Conservation (phyloP, 1,140 invertebrate genomes). For the Maconellicoccus hirsutus region DNA sequence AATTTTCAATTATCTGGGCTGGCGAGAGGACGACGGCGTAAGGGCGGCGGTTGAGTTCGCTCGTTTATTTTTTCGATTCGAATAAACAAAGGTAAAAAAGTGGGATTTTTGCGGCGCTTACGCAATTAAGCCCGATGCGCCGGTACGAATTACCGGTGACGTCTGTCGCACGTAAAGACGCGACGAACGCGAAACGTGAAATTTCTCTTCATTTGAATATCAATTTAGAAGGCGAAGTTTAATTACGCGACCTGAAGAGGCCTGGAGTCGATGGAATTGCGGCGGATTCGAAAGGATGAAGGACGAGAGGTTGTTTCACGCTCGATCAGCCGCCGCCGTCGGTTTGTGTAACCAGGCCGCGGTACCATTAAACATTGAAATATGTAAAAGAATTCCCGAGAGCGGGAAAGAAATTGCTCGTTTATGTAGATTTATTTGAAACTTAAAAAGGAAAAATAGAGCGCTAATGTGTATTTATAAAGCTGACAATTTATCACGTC, state of each 20-base stretch:
- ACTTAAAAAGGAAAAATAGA: slow-evolving; percentile 9
- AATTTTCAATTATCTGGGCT: too few species aligned
- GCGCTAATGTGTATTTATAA: slow-evolving; percentile 9
- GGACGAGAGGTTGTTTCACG: background rate
- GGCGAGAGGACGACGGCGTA: too few species aligned
- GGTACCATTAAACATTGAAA: background rate
- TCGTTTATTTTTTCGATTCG: too few species aligned
- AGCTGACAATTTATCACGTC: slow-evolving; percentile 1
- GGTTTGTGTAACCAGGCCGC: too few species aligned
- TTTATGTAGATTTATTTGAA: slow-evolving; percentile 5
- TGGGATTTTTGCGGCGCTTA: too few species aligned
- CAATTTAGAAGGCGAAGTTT: background rate
- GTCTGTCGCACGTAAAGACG: too few species aligned
- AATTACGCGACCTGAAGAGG: background rate
- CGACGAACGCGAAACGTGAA: too few species aligned
- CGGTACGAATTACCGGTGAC: too few species aligned
- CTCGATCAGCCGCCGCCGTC: background rate
- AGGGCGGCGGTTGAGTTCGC: too few species aligned
- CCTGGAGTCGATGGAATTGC: background rate
- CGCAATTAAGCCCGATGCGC: too few species aligned
- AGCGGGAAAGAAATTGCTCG: slow-evolving; percentile 2
- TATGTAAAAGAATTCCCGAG: slow-evolving; percentile 3
- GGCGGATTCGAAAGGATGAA: background rate
- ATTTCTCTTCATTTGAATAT: slow-evolving; percentile 2
- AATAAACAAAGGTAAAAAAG: too few species aligned